Evolutionary conservation across 2,797 vertebrate genomes (phyloP).

Genomic region (Coregonus sp.): DNA sequence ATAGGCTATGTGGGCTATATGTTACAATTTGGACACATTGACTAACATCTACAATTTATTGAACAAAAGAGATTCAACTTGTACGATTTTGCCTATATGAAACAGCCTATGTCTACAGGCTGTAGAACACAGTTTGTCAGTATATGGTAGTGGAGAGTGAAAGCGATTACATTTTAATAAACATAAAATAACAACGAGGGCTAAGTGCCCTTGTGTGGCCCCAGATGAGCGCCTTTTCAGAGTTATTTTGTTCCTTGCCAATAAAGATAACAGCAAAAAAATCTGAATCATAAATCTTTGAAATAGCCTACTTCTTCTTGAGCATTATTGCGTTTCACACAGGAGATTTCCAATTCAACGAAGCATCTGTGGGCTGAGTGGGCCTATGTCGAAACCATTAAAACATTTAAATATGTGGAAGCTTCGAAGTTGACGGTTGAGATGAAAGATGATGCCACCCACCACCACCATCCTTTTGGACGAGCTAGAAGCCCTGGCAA

Average conservation of each 20-base stretch:
- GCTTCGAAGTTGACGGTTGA: constrained; percentile 4
- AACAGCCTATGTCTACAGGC: background rate
- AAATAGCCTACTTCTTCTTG: background rate
- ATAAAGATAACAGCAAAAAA: background rate
- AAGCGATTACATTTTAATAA: no score
- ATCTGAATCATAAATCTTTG: background rate
- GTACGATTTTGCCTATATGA: background rate
- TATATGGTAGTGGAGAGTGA: background rate
- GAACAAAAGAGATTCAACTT: background rate
- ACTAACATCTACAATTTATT: background rate
- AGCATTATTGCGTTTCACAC: background rate
- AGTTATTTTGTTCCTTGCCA: background rate
- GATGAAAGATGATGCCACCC: constrained; percentile 8
- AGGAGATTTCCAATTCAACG: background rate
- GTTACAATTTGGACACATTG: background rate
- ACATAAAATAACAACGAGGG: background rate
- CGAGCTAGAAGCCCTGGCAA: no score
- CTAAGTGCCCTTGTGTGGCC: no score
- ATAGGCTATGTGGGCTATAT: background rate
- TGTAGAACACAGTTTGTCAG: background rate
- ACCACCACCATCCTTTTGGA: background rate
- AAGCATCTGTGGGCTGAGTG: background rate
- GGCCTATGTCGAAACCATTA: background rate
- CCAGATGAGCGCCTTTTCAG: background rate
- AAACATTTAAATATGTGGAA: background rate